Base-by-base conservation (phyloP, 1,140 invertebrate species). In the Gryllus bimaculatus region DNA sequence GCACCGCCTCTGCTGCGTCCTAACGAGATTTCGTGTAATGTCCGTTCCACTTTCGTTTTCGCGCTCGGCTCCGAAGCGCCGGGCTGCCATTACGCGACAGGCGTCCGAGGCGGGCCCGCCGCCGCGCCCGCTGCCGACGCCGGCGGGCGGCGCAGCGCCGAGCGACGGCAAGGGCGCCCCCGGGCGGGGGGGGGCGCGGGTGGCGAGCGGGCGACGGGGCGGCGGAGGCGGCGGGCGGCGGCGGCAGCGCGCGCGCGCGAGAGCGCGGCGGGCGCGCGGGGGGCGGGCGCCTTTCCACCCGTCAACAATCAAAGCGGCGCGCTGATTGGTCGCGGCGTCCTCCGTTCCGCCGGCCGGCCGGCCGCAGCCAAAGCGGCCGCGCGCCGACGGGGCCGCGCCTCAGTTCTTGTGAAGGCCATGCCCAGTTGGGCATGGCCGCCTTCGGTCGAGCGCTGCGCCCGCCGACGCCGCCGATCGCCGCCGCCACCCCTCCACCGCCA, bases 241-340 rank as follows among this genome's bases (percentile, higher is more conserved):
- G 76, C 76, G 13, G 76, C 48, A 26, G 47, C 76, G 47, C 48
- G 76, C 48, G 26, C 76, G 76, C 76, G 76, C 76, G 76, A 48
- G 48, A 77, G 76, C 76, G 76, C 26, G 7, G 76, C 76, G 39
- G n/a, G 0, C 1, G n/a, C 26, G 74, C 76, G 76, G 76, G 47
- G 47, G 76, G 76, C 15, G 12, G 21, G 20, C 47, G 48, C 48
- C 74, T 75, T 75, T 21, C n/a, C 74, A 21, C 74, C 74, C 76
- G 48, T 77, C 76, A 77, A 77, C 76, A 77, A n/a, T 79, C 78
- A 79, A 74, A 79, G 73, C 78, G 73, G 78, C 74, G 26, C 78
- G 73, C 73, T 79, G 78, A 79, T 79, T 79, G 78, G 78, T 79
- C 78, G 78, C 78, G 21, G 76, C 76, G 48, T 39, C 20, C 47